Base-by-base conservation (phyloP, 2,113 vertebrate species). In the Tamias sibiricus region DNA sequence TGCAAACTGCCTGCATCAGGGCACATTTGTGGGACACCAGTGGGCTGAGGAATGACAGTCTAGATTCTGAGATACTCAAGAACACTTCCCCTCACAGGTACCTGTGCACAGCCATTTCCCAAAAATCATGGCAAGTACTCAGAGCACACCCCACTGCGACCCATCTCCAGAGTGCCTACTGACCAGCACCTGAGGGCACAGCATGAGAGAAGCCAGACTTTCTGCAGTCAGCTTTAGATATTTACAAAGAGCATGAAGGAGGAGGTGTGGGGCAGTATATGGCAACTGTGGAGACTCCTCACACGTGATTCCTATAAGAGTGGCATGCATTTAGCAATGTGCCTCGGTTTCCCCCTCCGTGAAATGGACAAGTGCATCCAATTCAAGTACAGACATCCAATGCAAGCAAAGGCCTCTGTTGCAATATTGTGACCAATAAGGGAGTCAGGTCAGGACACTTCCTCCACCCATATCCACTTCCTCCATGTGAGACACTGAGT, bases 311-410 rank as follows among this genome's bases (percentile, higher is more conserved):
- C 52, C 68, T 30, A 30, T 71, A 62, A 0, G 28, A 81, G 49
- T 57, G n/a, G 4, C 28, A 26, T 52, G 14, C 84, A 35, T 77
- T 83, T 44, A 87, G 75, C 81, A 93, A 87, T 44, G 26, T 82
- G 52, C 68, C 82, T 95, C 59, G 22, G 74, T 88, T 90, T 68
- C 52, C n/a, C 52, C 32, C n/a, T 83, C 91, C 86, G n/a, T 52
- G 57, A 54, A 93, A 35, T 42, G 35, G 22, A 85, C 30, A 85
- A 28, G 72, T 26, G 40, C 16, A n/a, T 62, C 91, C n/a, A n/a
- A n/a, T n/a, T n/a, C n/a, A n/a, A n/a, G n/a, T n/a, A n/a, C n/a
- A n/a, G n/a, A n/a, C n/a, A n/a, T n/a, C n/a, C n/a, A n/a, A n/a
- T n/a, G n/a, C n/a, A n/a, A n/a, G n/a, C n/a, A n/a, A 71, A 80